Evolutionary conservation across 2,113 vertebrate species (phyloP).

Genomic region (Euleptes europaea): DNA sequence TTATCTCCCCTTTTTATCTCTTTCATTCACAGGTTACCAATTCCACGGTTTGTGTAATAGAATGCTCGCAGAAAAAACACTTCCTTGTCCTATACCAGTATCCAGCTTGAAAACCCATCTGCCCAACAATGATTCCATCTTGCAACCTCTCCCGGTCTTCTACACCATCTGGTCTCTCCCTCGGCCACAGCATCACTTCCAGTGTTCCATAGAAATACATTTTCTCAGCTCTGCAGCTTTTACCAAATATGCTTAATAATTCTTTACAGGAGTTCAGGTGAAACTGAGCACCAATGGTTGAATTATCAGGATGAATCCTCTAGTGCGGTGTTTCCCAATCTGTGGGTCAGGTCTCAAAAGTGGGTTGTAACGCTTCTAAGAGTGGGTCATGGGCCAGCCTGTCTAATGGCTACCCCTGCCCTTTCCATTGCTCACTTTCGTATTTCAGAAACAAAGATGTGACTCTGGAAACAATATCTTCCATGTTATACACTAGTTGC

Average conservation of each 20-base stretch:
- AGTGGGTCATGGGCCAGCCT: too few species aligned
- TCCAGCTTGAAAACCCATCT: neutral
- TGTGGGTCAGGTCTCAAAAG: too few species aligned
- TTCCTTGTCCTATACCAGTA: conserved; percentile 1
- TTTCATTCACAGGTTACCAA: neutral
- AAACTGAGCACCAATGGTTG: neutral
- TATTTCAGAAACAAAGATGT: too few species aligned
- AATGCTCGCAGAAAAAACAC: neutral
- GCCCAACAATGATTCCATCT: neutral
- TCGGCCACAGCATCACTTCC: neutral
- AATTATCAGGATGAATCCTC: neutral
- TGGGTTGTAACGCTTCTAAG: too few species aligned
- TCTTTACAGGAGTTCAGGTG: neutral
- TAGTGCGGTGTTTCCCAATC: too few species aligned
- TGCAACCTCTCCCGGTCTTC: neutral
- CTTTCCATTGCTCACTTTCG: too few species aligned
- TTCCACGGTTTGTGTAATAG: neutral
- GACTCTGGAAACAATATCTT: too few species aligned
- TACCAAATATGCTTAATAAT: neutral
- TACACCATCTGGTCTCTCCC: neutral
- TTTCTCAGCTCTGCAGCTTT: neutral
- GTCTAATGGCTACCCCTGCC: too few species aligned
- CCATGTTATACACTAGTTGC: too few species aligned
- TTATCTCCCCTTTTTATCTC: neutral
- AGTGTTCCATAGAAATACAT: neutral